A percentile compares a stretch with the other conserved stretches of the same genome.
phyloP scores from a whole-genome alignment of 2,797 vertebrate genomes.

The Enteromius paludinosus region DNA sequence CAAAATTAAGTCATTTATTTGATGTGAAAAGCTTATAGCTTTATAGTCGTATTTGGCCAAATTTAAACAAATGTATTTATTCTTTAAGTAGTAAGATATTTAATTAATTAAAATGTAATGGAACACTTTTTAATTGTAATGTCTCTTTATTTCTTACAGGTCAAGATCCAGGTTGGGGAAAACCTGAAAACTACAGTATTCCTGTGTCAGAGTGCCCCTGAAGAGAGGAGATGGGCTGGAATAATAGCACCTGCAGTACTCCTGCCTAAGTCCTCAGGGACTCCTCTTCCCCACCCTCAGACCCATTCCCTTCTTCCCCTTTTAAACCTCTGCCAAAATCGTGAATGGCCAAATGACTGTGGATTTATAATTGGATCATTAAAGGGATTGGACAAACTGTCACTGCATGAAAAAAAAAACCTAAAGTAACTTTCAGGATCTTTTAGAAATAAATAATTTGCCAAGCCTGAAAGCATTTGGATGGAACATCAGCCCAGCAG shows the following conservation, averaged over 20 bases:
- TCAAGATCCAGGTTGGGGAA: conserved; percentile 61
- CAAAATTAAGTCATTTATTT: not conserved
- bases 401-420: not conserved
- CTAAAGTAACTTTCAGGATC: conserved; percentile 32
- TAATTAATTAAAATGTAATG: not conserved
- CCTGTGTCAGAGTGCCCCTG: conserved; percentile 62
- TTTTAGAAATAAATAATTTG: conserved; percentile 29
- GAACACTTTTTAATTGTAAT: conserved; percentile 53
- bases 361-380: conserved; percentile 37
- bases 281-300: conserved; percentile 29
- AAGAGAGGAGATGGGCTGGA: conserved; percentile 55
- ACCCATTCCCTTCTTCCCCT: conserved; percentile 15
- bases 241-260: conserved; percentile 41
- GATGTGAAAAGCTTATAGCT: not conserved
- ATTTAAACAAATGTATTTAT: not conserved
- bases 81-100: not conserved
- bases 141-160: conserved; percentile 64
- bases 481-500: conserved; percentile 60
- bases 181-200: conserved; percentile 56
- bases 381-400: conserved; percentile 22
- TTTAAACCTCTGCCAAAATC: conserved; percentile 22
- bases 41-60: not conserved
- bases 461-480: conserved; percentile 43
- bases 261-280: conserved; percentile 39
- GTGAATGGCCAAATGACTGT: conserved; percentile 40